A percentile compares a stretch with the other conserved stretches of the same genome.
Evolutionary conservation across 2,797 vertebrate species (phyloP).

Genomic region (Masticophis lateralis): DNA sequence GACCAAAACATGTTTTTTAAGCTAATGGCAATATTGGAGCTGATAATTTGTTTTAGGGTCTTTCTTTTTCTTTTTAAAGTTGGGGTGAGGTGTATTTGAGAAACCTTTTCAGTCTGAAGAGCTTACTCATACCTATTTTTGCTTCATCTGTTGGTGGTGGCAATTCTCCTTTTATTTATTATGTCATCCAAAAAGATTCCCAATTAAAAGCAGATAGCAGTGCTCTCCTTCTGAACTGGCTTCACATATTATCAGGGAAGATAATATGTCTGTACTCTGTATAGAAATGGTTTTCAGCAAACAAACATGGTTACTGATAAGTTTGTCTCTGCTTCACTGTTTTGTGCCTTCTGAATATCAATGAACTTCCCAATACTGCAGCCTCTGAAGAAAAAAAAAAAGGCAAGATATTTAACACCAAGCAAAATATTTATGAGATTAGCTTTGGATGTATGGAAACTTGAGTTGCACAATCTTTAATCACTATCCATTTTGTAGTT

Average conservation of each 20-base stretch:
- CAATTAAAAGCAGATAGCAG: not conserved
- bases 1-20: not conserved
- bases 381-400: not conserved
- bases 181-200: not conserved
- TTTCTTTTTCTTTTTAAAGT: not conserved
- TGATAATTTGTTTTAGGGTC: not conserved
- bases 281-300: not conserved
- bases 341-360: not conserved
- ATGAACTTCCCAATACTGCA: not conserved
- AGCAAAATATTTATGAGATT: not conserved
- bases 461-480: conserved; percentile 43
- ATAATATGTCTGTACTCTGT: not conserved
- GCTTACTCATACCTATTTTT: not conserved
- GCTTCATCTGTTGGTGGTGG: not conserved
- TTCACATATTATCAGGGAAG: not conserved
- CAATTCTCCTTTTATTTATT: not conserved
- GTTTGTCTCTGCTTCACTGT: not conserved
- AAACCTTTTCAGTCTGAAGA: not conserved
- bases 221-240: not conserved
- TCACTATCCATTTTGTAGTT: conserved; percentile 38
- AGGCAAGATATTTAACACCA: not conserved
- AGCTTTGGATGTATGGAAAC: conserved; percentile 44
- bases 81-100: not conserved
- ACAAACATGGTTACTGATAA: not conserved
- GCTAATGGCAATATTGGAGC: not conserved